Conservation (phyloP, 2,888 invertebrate genomes). For the Eretmocerus hayati region DNA sequence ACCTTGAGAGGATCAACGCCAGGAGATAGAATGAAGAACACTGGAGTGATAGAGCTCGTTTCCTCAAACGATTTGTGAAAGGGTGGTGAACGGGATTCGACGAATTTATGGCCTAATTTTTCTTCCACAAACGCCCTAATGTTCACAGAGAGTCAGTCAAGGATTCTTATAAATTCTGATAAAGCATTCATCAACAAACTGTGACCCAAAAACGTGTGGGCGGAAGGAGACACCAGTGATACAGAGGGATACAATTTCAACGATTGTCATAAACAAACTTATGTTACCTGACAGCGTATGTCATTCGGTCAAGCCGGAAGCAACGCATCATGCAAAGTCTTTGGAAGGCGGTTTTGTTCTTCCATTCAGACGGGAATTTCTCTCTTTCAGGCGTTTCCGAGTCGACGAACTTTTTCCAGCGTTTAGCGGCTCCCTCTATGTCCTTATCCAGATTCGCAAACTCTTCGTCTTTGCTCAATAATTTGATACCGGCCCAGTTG, state of each 20-base stretch:
- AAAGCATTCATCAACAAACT: no score
- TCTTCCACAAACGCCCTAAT: constrained; percentile 78
- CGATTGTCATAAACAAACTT: neutral
- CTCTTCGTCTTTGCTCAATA: constrained; percentile 67
- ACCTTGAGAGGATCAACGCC: constrained; percentile 90
- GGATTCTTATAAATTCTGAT: no score
- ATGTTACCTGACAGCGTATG: constrained; percentile 70
- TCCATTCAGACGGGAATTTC: constrained; percentile 94
- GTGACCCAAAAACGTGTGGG: no score
- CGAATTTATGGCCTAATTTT: constrained; percentile 75
- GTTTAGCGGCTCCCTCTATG: constrained; percentile 81
- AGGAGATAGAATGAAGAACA: constrained; percentile 90
- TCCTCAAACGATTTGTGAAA: constrained; percentile 83
- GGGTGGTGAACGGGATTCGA: constrained; percentile 70
- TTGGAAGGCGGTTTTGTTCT: constrained; percentile 78
- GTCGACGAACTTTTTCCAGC: constrained; percentile 90
- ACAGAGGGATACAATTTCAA: no score
- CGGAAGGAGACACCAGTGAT: no score
- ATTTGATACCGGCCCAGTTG: constrained; percentile 77
- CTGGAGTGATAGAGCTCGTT: constrained; percentile 74
- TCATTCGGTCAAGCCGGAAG: constrained; percentile 87
- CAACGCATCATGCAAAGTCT: constrained; percentile 88
- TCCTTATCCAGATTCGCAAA: constrained; percentile 83
- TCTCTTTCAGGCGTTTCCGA: constrained; percentile 90
- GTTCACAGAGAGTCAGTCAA: no score